Conservation (phyloP, 1,140 invertebrate genomes). For the Drosophila paulistorum region DNA sequence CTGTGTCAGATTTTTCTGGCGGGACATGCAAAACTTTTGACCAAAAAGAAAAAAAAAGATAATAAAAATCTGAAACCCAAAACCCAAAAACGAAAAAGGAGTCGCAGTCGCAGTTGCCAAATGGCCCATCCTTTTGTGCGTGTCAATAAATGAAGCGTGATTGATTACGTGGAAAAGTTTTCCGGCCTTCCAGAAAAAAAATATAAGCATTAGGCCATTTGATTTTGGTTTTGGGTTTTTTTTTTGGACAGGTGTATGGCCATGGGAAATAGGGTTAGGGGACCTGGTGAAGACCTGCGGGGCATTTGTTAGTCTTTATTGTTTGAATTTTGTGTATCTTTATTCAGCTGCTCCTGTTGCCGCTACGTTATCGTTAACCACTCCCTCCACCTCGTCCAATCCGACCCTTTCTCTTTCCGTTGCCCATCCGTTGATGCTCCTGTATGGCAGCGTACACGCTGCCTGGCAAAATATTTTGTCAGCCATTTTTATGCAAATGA, state of each 20-base stretch:
- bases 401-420: neutral
- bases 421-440: neutral
- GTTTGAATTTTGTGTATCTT: conserved; percentile 72
- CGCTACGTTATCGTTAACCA: neutral
- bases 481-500: conserved; percentile 81
- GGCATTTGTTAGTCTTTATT: conserved; percentile 62
- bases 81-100: conserved; percentile 1
- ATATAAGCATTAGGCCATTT: conserved; percentile 10
- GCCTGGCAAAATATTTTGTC: conserved; percentile 76
- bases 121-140: conserved; percentile 60
- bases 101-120: conserved; percentile 21
- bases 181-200: conserved; percentile 45
- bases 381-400: neutral
- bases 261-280: neutral
- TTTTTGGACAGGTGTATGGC: conserved; percentile 50
- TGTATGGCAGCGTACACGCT: conserved; percentile 20
- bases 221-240: neutral
- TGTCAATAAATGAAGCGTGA: conserved; percentile 80
- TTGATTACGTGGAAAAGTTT: conserved; percentile 77
- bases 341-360: conserved; percentile 38
- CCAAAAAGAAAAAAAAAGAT: conserved; percentile 15
- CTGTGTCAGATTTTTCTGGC: conserved; percentile 43
- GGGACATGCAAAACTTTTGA: conserved; percentile 59
- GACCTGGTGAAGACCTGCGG: conserved; percentile 2
- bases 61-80: conserved; percentile 15